Evolutionary conservation across 2,113 vertebrate species (phyloP).

Genomic region (Apteryx mantelli): DNA sequence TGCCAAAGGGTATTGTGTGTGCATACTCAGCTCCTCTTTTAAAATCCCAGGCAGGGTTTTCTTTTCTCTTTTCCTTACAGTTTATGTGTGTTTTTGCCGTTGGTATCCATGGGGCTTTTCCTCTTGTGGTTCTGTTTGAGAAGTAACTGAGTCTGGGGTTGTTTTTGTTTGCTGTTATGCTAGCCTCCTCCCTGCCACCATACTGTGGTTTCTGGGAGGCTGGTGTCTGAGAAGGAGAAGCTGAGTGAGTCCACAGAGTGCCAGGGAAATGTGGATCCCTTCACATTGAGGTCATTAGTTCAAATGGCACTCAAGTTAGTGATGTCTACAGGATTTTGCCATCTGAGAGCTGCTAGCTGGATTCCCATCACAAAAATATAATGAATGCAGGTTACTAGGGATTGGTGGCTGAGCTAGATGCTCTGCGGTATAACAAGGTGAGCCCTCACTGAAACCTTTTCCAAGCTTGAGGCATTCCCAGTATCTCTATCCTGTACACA

Average conservation of each 20-base stretch:
- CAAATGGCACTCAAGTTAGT: background rate
- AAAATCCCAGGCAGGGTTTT: slow-evolving; percentile 56
- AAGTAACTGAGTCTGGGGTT: background rate
- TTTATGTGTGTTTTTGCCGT: slow-evolving; percentile 35
- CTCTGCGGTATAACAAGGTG: background rate
- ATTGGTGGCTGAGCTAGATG: background rate
- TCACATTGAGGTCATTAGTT: background rate
- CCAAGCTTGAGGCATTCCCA: background rate
- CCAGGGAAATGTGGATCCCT: fast-evolving
- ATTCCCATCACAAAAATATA: background rate
- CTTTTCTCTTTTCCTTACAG: slow-evolving; percentile 29
- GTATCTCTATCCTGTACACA: background rate
- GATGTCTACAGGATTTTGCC: background rate
- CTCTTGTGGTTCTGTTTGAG: background rate
- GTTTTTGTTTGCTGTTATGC: background rate
- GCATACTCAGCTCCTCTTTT: slow-evolving; percentile 15
- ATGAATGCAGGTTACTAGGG: background rate
- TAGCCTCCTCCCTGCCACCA: background rate
- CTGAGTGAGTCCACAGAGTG: background rate
- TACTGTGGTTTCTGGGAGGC: background rate
- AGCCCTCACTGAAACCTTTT: background rate
- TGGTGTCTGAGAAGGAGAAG: background rate
- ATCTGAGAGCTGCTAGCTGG: background rate
- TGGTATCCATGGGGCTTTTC: slow-evolving; percentile 34
- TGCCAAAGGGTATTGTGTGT: slow-evolving; percentile 52